A percentile compares a stretch with the other conserved stretches of the same genome.
phyloP scores from a whole-genome alignment of 1,140 invertebrate genomes.

The Periplaneta americana region DNA sequence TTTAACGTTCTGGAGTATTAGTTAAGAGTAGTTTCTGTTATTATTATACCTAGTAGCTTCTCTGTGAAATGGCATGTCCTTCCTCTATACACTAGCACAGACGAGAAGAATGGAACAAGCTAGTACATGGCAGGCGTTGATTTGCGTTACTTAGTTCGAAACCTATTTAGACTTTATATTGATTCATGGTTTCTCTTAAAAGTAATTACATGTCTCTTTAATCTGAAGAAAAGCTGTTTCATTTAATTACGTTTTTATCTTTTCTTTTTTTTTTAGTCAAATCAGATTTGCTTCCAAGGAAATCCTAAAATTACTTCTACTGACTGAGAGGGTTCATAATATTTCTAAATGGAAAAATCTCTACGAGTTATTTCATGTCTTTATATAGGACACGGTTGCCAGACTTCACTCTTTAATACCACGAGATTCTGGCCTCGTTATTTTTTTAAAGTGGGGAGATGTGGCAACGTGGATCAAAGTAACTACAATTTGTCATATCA shows the following conservation, averaged over 20 bases:
- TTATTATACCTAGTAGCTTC: constrained; percentile 13
- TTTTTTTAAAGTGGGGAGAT: neutral
- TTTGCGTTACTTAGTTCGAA: constrained; percentile 18
- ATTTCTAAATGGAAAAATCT: constrained; percentile 15
- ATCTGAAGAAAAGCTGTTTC: constrained; percentile 16
- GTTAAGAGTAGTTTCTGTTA: constrained; percentile 17
- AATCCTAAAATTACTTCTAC: constrained; percentile 18
- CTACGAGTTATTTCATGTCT: constrained; percentile 14
- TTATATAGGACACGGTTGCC: constrained; percentile 6
- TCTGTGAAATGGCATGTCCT: constrained; percentile 16
- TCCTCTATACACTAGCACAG: constrained; percentile 14
- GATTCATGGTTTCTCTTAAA: constrained; percentile 18
- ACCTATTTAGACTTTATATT: constrained; percentile 18
- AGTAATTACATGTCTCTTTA: constrained; percentile 14
- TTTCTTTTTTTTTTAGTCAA: constrained; percentile 15
- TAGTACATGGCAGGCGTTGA: constrained; percentile 20
- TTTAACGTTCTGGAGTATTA: constrained; percentile 15
- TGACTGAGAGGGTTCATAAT: constrained; percentile 8
- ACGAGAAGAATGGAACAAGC: constrained; percentile 18
- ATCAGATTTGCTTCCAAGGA: constrained; percentile 17
- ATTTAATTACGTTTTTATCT: constrained; percentile 8
- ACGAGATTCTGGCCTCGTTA: neutral
- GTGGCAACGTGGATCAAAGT: neutral
- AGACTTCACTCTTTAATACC: neutral
- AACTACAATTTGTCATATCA: neutral